Evolutionary conservation across 1,140 invertebrate genomes (phyloP).

Genomic region (Drosophila sechellia): DNA sequence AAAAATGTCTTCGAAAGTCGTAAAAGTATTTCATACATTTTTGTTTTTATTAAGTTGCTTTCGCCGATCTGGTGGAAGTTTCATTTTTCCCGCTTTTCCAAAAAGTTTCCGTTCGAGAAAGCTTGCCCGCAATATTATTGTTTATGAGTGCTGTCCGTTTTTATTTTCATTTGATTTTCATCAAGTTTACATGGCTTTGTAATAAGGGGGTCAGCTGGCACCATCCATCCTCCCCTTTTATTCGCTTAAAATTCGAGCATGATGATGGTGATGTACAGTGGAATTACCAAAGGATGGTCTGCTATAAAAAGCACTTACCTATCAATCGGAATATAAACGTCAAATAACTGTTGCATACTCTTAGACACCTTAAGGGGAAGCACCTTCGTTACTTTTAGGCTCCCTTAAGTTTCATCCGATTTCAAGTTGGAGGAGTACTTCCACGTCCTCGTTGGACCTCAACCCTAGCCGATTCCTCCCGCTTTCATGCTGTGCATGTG

Average conservation of each 20-base stretch:
- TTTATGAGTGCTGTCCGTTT: conserved; percentile 78
- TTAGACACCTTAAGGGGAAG: too few species aligned
- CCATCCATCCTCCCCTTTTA: conserved; percentile 5
- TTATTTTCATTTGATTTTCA: conserved; percentile 83
- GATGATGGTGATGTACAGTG: conserved; percentile 4
- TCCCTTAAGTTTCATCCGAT: too few species aligned
- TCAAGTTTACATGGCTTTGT: conserved; percentile 79
- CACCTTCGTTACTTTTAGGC: too few species aligned
- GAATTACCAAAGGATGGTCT: not conserved
- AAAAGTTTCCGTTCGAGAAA: conserved; percentile 49
- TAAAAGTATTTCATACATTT: conserved; percentile 84
- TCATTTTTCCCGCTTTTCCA: conserved; percentile 22
- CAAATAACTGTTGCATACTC: too few species aligned
- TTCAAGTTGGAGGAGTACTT: not conserved
- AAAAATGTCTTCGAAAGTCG: conserved; percentile 84
- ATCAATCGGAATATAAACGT: too few species aligned
- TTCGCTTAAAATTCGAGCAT: conserved; percentile 30
- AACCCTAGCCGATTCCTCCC: not conserved
- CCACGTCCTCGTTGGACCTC: not conserved
- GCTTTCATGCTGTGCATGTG: not conserved
- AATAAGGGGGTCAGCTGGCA: conserved; percentile 49
- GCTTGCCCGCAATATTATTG: conserved; percentile 70
- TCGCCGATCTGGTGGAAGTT: conserved; percentile 10
- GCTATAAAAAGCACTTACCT: not conserved
- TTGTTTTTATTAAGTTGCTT: conserved; percentile 79